phyloP scores from a whole-genome alignment of 2,888 invertebrate species.

The Aethes cnicana region DNA sequence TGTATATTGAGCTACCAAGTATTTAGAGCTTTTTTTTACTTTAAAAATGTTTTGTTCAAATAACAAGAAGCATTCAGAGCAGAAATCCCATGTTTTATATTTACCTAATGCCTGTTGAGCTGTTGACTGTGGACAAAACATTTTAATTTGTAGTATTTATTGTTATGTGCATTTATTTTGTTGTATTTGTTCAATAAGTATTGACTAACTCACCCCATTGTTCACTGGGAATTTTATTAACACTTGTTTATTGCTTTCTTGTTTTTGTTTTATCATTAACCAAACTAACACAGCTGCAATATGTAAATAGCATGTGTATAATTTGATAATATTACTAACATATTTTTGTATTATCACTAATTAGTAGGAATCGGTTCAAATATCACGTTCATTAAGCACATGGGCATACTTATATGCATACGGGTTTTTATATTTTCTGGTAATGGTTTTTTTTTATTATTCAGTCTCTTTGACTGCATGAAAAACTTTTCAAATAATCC shows the following conservation, averaged over 20 bases:
- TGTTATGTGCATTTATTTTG: not conserved
- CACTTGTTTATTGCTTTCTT: not conserved
- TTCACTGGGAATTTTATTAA: not conserved
- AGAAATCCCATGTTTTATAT: no score
- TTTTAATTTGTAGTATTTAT: not conserved
- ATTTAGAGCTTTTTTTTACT: no score
- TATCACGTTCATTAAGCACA: not conserved
- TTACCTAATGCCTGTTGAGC: not conserved
- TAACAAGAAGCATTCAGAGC: no score
- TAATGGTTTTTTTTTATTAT: slow-evolving; percentile 7
- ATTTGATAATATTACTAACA: not conserved
- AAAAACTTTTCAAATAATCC: slow-evolving; percentile 30
- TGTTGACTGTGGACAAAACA: slow-evolving; percentile 2
- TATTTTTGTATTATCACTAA: slow-evolving; percentile 3
- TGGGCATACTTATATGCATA: not conserved
- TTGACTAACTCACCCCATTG: no score
- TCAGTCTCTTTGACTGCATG: slow-evolving; percentile 39
- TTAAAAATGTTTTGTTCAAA: no score
- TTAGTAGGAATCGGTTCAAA: not conserved
- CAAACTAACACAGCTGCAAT: not conserved
- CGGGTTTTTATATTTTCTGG: slow-evolving; percentile 16
- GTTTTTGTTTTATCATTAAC: not conserved
- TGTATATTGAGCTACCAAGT: no score
- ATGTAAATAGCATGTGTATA: not conserved
- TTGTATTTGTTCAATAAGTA: slow-evolving; percentile 1